Base-by-base conservation (phyloP, 1,140 invertebrate genomes). In the Drosophila bocqueti region DNA sequence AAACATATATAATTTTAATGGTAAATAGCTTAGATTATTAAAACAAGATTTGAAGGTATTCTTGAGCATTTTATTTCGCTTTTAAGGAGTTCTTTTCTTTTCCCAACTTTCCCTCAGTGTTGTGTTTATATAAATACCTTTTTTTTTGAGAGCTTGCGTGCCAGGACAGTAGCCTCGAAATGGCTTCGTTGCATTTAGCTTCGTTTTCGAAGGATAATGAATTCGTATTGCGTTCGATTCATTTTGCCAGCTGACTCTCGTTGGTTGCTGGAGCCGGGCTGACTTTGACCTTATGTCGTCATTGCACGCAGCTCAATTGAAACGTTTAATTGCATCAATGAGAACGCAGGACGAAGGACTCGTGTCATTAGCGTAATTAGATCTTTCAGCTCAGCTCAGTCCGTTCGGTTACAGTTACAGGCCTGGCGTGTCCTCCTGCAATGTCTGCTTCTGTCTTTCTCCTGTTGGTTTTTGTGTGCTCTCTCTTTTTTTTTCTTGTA, bases 351-450 rank as follows among this genome's bases (percentile, higher is more conserved):
- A 60, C 60, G 36, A 58, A 36, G 46, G 54, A 40, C 52, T 55
- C 34, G 34, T 38, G 52, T 91, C 87, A 92, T 92, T 92, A 92
- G 87, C 67, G 77, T 92, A 92, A 92, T 92, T 92, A 92, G 91
- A 92, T 92, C 91, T 92, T 81, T 67, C 75, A 61, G 63, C 45
- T 71, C n/a, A n/a, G n/a, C n/a, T n/a, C n/a, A n/a, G n/a, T n/a
- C n/a, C n/a, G n/a, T n/a, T n/a, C n/a, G n/a, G n/a, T n/a, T 63
- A 47, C 40, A 36, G 64, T 66, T 50, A 11, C 36, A 43, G 55
- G 52, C 84, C 58, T 86, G 68, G 79, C 82, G 82, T 89, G 79
- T 91, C 89, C 81, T 84, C 58, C 57, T 38, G 46, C 47, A 54
- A 62, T 58, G 58, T 58, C 73, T 72, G 79, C 64, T 76, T 16